Conservation (phyloP, 2,113 vertebrate species). For the Syngnathoides biaculeatus region DNA sequence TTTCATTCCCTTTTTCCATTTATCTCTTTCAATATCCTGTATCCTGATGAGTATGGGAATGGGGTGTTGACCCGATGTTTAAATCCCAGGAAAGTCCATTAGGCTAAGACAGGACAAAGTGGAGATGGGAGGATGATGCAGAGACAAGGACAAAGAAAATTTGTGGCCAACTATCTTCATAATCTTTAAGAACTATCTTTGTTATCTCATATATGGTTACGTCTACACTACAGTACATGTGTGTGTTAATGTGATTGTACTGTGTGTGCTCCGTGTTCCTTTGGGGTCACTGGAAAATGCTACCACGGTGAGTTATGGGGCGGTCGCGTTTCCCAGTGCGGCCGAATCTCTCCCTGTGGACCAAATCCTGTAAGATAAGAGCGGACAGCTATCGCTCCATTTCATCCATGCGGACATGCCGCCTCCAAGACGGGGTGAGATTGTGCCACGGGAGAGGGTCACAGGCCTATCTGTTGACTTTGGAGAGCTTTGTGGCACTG, state of each 20-base stretch:
- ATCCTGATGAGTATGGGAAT: constrained; percentile 54
- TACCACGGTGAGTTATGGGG: constrained; percentile 47
- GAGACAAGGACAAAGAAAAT: constrained; percentile 57
- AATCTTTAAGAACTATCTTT: constrained; percentile 15
- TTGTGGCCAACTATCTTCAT: constrained; percentile 49
- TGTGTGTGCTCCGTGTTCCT: constrained; percentile 23
- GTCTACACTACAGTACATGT: constrained; percentile 2
- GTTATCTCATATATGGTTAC: constrained; percentile 23
- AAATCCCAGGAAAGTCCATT: constrained; percentile 65
- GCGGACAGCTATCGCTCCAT: constrained; percentile 63
- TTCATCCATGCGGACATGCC: constrained; percentile 51
- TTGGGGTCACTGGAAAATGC: constrained; percentile 34
- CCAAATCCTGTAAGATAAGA: constrained; percentile 63
- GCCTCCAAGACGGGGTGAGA: constrained; percentile 42
- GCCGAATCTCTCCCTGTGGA: constrained; percentile 56
- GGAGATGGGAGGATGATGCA: constrained; percentile 57
- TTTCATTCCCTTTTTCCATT: constrained; percentile 56
- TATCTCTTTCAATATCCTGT: constrained; percentile 71
- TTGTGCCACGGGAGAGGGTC: constrained; percentile 47
- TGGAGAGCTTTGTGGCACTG: constrained; percentile 41
- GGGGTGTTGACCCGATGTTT: constrained; percentile 61
- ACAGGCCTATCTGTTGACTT: constrained; percentile 40
- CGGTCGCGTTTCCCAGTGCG: constrained; percentile 42
- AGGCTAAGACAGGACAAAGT: constrained; percentile 55
- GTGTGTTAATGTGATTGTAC: constrained; percentile 20